phyloP scores from a whole-genome alignment of 2,797 vertebrate species.

The Cuculus canorus region DNA sequence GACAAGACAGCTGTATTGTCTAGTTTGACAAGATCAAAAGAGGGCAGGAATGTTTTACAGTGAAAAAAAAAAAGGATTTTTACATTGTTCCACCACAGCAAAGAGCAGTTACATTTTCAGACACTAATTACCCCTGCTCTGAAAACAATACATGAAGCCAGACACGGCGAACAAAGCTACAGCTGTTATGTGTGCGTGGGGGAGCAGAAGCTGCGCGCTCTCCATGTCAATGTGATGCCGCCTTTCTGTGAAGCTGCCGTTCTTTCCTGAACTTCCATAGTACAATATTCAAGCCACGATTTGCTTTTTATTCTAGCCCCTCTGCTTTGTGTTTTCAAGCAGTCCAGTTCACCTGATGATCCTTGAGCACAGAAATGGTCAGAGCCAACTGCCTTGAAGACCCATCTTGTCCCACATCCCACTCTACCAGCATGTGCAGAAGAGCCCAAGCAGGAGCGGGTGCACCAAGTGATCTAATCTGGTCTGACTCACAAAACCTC shows the following conservation, averaged over 20 bases:
- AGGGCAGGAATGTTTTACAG: slow-evolving; percentile 38
- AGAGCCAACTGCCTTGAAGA: not conserved
- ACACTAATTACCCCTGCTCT: slow-evolving; percentile 48
- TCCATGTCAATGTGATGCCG: not conserved
- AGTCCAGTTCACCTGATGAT: not conserved
- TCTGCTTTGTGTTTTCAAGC: not conserved
- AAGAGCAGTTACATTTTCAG: slow-evolving; percentile 42
- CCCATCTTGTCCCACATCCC: not conserved
- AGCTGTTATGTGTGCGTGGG: not conserved
- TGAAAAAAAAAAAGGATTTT: slow-evolving; percentile 10
- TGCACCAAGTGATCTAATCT: not conserved
- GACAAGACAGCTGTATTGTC: slow-evolving; percentile 51
- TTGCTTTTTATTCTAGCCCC: not conserved
- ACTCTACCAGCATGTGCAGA: not conserved
- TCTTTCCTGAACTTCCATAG: not conserved
- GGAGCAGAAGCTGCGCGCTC: not conserved
- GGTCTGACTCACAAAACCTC: not conserved
- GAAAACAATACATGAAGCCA: slow-evolving; percentile 24
- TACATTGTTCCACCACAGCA: not conserved
- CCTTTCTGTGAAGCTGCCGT: not conserved
- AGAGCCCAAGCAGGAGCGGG: not conserved
- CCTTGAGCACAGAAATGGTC: not conserved
- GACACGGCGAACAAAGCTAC: slow-evolving; percentile 11
- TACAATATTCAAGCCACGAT: not conserved
- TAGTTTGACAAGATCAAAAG: slow-evolving; percentile 49